Percentiles rank a stretch among this genome's conserved stretches.
These are phyloP conservation scores for Choloepus hoffmanni DNA, from an alignment of 2,113 vertebrate species.

Conservation along the genomic window DNA sequence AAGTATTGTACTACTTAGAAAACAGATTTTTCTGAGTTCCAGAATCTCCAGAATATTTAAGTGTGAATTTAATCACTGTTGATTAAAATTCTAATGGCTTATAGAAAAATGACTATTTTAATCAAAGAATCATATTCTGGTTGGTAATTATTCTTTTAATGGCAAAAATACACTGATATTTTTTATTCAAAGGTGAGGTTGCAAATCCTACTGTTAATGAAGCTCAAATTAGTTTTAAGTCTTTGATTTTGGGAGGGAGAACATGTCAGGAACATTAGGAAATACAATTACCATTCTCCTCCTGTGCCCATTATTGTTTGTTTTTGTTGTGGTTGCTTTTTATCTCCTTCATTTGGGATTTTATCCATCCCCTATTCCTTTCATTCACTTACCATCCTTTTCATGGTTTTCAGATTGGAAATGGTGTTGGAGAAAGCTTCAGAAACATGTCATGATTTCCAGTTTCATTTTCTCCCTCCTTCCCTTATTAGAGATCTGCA, in stretches of 20 bases:
- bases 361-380: neutral
- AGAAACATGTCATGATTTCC: neutral
- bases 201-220: neutral
- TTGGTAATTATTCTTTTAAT: constrained; percentile 28
- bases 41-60: constrained; percentile 38
- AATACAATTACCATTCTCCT: neutral
- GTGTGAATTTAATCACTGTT: constrained; percentile 22
- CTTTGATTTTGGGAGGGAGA: neutral
- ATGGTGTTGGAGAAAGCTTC: neutral
- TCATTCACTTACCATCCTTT: neutral
- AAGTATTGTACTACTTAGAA: constrained; percentile 38
- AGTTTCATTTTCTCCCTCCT: constrained; percentile 40
- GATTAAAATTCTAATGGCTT: constrained; percentile 17
- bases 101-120: neutral
- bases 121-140: neutral
- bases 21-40: constrained; percentile 19
- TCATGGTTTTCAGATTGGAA: constrained; percentile 2
- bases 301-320: neutral
- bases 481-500: neutral
- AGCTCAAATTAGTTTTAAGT: constrained; percentile 3
- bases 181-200: constrained; percentile 40
- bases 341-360: neutral
- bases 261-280: neutral
- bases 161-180: neutral
- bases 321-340: constrained; percentile 20